Evolutionary conservation across 1,140 invertebrate species (phyloP), one percentile per base, ranked within the genome.

Genomic region (Aphelenchoides avenae): DNA sequence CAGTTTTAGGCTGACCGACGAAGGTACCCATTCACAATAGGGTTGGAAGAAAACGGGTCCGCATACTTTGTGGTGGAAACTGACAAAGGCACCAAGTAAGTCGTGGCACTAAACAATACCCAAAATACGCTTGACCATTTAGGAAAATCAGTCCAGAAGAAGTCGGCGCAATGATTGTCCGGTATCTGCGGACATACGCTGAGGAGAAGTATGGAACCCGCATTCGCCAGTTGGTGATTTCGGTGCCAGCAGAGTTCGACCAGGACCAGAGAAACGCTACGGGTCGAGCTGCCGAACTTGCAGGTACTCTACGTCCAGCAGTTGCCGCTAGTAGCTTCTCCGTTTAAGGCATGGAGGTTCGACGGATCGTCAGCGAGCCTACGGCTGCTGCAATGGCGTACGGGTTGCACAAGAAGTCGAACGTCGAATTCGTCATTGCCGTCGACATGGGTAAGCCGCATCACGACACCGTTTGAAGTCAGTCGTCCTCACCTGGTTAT

Each of bases 301-400:
- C 75, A 24, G 71, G 71, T 68, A 1, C 2, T 11, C 18, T 22
- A 56, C 5, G 2, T 53, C 5, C 34, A 20, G 20, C 27, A 22
- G 7, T 7, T 36, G n/a, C 4, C 3, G 20, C 7, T n/a, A n/a
- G n/a, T n/a, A n/a, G n/a, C n/a, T n/a, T n/a, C n/a, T n/a, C n/a
- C n/a, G 13, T 36, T 36, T 36, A 18, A 53, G 49, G 39, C 24
- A 58, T 58, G 56, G 30, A 15, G 18, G 52, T 53, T 1, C 82
- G 91, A 68, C 84, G 89, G 81, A 90, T 76, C 3, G 64, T 77
- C 48, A 78, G 72, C 37, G 77, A 78, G 47, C 77, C 77, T 1
- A 78, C 77, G 11, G 77, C 77, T 3, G 77, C 77, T 2, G 78
- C 77, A 24, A 47, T 78, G 18, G 76, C 77, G 6, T 78, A 78